Evolutionary conservation across 2,888 invertebrate genomes (phyloP), one percentile per base, ranked within the genome.

Genomic region (Iselma pallidipennis): DNA sequence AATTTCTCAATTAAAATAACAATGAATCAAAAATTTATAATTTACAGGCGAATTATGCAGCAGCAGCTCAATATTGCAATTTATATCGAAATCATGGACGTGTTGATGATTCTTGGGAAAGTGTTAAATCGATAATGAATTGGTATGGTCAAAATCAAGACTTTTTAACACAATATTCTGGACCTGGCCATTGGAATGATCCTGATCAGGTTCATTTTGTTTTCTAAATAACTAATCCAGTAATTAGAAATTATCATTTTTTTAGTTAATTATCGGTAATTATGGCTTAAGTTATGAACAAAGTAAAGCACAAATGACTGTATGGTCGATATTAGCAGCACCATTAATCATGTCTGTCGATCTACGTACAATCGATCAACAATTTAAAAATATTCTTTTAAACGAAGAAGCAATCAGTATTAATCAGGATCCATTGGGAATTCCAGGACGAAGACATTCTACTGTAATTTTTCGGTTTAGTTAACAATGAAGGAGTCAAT

Each of bases 171-270:
- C 71, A 81, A 6, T 82, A 85, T 76, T 85, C 88, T 1, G 89
- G 89, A 0, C 89, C 89, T 0, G 90, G 90, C 2, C 87, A 88
- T 71, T 90, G 89, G 89, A 89, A 89, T 70, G 90, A 91, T 74
- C 90, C 90, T 3, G 90, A 90, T 74, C 90, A 90, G 90, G 89
- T 89, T 77, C 70, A 66, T 4, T 10, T 2, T 16, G 23, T 19
- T 3, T 9, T 12, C 16, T 19, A 10, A 4, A n/a, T 14, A n/a
- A 19, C 21, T 12, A 49, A 14, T n/a, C 10, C 12, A 51, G 23
- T n/a, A 33, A 16, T 53, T 9, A 28, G 28, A 31, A 29, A n/a
- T 7, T 14, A 56, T 26, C 53, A 59, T 25, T 57, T 66, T 68
- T 70, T 48, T 55, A 85, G 85, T 76, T 88, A 45, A 76, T 88